These are phyloP conservation scores for Halocynthia roretzi DNA, from an alignment of 23 tunicate genomes.

Conservation along the genomic window DNA sequence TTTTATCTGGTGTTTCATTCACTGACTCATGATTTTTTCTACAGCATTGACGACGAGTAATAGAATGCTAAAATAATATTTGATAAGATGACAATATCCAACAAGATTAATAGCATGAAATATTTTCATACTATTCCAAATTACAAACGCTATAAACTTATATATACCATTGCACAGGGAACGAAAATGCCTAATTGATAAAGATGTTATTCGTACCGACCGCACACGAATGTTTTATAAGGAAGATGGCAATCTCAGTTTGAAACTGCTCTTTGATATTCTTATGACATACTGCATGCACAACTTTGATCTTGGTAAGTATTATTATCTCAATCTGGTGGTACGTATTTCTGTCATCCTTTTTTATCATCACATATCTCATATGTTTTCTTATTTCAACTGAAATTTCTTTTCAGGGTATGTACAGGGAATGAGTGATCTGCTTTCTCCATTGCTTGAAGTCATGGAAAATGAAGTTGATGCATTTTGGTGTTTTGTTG, in stretches of 20 bases:
- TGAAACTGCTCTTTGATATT: slow-evolving; percentile 58
- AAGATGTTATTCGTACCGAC: slow-evolving; percentile 83
- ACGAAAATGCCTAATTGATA: slow-evolving; percentile 64
- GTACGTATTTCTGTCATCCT: background rate
- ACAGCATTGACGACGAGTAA: no score
- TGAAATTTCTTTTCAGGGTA: slow-evolving; percentile 44
- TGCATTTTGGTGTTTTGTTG: slow-evolving; percentile 95
- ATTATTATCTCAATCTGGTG: background rate
- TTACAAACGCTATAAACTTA: no score
- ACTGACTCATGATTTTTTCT: no score
- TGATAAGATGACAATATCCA: no score
- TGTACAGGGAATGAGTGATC: slow-evolving; percentile 96
- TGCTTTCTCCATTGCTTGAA: slow-evolving; percentile 82
- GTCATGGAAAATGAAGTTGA: slow-evolving; percentile 67
- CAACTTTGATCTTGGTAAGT: slow-evolving; percentile 84
- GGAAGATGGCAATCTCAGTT: slow-evolving; percentile 42
- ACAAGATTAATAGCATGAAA: no score
- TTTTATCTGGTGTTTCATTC: background rate
- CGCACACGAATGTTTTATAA: slow-evolving; percentile 68
- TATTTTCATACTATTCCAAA: no score
- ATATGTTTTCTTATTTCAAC: background rate
- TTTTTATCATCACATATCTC: background rate
- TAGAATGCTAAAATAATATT: no score
- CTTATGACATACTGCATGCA: slow-evolving; percentile 87
- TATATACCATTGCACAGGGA: slow-evolving; percentile 25